These are phyloP conservation scores for Brachystomella parvula DNA, from an alignment of 1,140 invertebrate genomes.

Conservation along the genomic window DNA sequence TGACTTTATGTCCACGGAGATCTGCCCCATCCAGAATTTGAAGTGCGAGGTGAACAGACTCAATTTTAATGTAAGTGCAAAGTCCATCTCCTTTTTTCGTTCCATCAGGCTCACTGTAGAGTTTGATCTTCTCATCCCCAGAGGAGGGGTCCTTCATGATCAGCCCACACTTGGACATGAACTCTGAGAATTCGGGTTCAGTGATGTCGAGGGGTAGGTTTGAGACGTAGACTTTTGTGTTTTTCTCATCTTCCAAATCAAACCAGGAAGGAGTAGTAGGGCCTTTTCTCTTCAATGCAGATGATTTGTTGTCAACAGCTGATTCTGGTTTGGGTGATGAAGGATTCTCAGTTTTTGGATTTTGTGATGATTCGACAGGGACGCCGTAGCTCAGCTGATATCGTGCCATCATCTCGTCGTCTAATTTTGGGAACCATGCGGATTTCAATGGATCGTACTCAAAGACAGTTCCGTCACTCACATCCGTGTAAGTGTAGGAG, in stretches of 20 bases:
- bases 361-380: constrained; percentile 49
- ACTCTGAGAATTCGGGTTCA: constrained; percentile 76
- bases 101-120: constrained; percentile 77
- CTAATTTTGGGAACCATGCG: constrained; percentile 88
- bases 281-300: constrained; percentile 39
- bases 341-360: constrained; percentile 42
- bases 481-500: constrained; percentile 66
- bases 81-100: constrained; percentile 90
- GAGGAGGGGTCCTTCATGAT: constrained; percentile 76
- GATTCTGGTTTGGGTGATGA: constrained; percentile 36
- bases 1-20: constrained; percentile 65
- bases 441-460: constrained; percentile 83
- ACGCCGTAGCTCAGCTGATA: constrained; percentile 96
- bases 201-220: constrained; percentile 84
- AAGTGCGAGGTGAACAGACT: constrained; percentile 88
- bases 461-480: constrained; percentile 70
- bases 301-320: constrained; percentile 44
- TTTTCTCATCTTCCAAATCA: constrained; percentile 80
- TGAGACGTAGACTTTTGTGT: constrained; percentile 94
- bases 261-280: constrained; percentile 67
- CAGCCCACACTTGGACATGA: constrained; percentile 95
- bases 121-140: constrained; percentile 84
- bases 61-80: constrained; percentile 91
- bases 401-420: constrained; percentile 90
- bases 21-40: constrained; percentile 85